Conservation (phyloP, 2,797 vertebrate genomes). For the Sebastes dallii region DNA sequence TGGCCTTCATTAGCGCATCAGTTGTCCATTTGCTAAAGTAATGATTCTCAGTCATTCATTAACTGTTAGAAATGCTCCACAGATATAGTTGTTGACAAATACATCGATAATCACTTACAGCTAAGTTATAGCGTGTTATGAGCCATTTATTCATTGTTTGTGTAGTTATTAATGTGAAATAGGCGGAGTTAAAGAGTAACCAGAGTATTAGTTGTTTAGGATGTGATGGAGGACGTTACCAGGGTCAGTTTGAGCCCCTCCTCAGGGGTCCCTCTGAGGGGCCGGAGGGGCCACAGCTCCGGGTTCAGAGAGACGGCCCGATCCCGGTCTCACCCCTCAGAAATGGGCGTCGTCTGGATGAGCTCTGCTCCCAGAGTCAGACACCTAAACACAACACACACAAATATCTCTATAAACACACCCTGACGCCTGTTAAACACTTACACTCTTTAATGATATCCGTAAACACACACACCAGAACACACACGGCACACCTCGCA, state of each 20-base stretch:
- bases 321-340: background rate
- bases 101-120: background rate
- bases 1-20: background rate
- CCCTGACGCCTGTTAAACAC: constrained; percentile 19
- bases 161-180: background rate
- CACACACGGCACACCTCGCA: constrained; percentile 52
- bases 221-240: constrained; percentile 27
- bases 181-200: background rate
- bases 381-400: constrained; percentile 67
- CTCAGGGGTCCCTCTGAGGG: constrained; percentile 61
- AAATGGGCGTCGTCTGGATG: constrained; percentile 24
- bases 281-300: constrained; percentile 71
- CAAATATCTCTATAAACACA: constrained; percentile 32
- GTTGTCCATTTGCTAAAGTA: background rate
- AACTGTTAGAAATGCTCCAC: no score
- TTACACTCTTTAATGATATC: constrained; percentile 70
- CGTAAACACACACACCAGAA: constrained; percentile 40
- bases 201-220: background rate
- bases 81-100: no score
- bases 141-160: background rate
- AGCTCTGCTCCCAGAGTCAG: constrained; percentile 72
- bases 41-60: background rate
- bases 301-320: constrained; percentile 56
- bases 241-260: constrained; percentile 60
- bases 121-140: background rate